Base-by-base conservation (phyloP, 2,113 vertebrate genomes). In the Anguilla rostrata region DNA sequence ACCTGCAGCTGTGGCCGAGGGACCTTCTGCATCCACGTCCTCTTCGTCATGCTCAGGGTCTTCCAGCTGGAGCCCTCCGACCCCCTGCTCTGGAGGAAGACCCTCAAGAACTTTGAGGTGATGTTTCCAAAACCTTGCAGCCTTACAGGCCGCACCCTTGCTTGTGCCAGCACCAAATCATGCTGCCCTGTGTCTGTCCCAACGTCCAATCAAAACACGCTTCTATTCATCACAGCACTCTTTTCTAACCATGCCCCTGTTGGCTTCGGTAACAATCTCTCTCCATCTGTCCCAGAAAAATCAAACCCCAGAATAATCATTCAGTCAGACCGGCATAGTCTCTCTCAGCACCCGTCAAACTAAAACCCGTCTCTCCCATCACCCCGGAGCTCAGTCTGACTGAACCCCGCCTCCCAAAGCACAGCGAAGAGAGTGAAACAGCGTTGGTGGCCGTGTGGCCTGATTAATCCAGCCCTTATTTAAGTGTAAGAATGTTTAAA, bases 1-100 rank as follows among this genome's bases (percentile, higher is more conserved):
- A 97, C 97, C 7, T 98, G 97, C 88, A 98, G 97, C 92, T 98
- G 97, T n/a, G 97, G 96, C n/a, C 95, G 97, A 81, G 97, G 97
- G 15, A 95, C 96, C 0, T 97, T 98, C 90, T 98, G 97, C 89
- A 97, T 97, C 92, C 97, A 98, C 89, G 94, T 98, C 41, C 92
- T 98, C 5, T 98, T 97, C 88, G 97, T 98, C 88, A 98, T 98
- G 97, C 92, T 98, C 60, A 90, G 97, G 5, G 97, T 98, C 1
- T 98, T 98, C 90, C 97, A 97, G 86, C 95, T 97, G 87, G 96
- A 97, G 90, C 92, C 96, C 12, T 96, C 96, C 3, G 97, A 97
- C 82, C 95, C 96, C 26, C 94, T 97, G 95, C 93, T 98, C 53
- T 98, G 97, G 97, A 96, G 97, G 86, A 98, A 97, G 91, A 97